Evolutionary conservation across 2,797 vertebrate species (phyloP).

Genomic region (Esox masquinongy): DNA sequence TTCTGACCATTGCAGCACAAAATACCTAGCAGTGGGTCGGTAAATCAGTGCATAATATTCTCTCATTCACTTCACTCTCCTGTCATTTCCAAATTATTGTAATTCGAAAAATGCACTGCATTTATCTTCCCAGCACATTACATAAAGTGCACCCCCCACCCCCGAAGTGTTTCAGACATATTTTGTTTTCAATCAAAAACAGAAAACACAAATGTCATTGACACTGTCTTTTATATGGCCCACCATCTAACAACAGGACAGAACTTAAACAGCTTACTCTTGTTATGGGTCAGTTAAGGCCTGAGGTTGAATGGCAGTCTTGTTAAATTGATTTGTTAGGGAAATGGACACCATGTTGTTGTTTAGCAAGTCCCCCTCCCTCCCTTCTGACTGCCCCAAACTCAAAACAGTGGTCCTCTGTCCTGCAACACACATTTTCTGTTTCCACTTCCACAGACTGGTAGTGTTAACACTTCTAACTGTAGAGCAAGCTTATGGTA

Average conservation of each 20-base stretch:
- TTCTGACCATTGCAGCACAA: constrained; percentile 20
- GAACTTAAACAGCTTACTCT: neutral
- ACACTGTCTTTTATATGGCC: neutral
- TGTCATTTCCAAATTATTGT: constrained; percentile 36
- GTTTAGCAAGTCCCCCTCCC: no score
- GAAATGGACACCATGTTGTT: no score
- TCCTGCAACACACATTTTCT: no score
- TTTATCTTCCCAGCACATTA: neutral
- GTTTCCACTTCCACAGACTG: no score
- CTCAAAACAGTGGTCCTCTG: no score
- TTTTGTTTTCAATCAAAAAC: neutral
- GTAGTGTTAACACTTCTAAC: no score
- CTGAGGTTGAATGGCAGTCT: constrained; percentile 16
- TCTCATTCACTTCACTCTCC: neutral
- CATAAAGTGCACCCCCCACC: neutral
- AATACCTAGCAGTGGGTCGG: constrained; percentile 10
- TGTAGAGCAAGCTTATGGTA: no score
- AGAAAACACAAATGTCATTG: neutral
- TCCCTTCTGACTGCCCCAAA: no score
- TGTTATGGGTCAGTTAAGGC: constrained; percentile 6
- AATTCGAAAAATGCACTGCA: constrained; percentile 16
- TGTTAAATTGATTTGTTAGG: constrained; percentile 12
- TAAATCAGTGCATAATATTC: constrained; percentile 27
- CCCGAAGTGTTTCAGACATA: neutral
- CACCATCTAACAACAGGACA: neutral